Evolutionary conservation across 2,113 vertebrate genomes (phyloP).

Genomic region (Gambusia holbrooki): DNA sequence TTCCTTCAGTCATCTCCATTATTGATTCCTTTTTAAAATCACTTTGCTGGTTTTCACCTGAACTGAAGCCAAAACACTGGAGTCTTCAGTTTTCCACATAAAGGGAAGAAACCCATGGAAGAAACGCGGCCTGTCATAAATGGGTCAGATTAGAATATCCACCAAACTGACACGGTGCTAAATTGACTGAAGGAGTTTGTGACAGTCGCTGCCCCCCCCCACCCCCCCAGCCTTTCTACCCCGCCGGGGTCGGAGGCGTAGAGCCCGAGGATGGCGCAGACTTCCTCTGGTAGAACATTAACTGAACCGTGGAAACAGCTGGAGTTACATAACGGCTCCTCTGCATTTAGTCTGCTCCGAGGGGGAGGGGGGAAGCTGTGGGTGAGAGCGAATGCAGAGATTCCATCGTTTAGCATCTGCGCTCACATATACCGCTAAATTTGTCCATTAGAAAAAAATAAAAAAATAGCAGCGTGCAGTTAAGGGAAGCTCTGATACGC

Average conservation of each 20-base stretch:
- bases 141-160: conserved; percentile 39
- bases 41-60: neutral
- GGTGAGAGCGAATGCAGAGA: conserved; percentile 49
- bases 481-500: conserved; percentile 37
- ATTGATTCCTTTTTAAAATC: neutral
- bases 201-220: conserved; percentile 40
- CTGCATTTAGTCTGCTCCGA: conserved; percentile 49
- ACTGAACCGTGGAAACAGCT: conserved; percentile 62
- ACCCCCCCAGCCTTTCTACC: conserved; percentile 15
- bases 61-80: neutral
- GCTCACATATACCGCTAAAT: conserved; percentile 42
- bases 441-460: conserved; percentile 28
- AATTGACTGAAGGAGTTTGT: conserved; percentile 41
- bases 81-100: conserved; percentile 4
- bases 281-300: conserved; percentile 59
- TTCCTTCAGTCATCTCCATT: neutral
- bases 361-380: conserved; percentile 28
- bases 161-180: conserved; percentile 35
- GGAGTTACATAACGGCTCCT: conserved; percentile 68
- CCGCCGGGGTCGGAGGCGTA: conserved; percentile 44
- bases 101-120: conserved; percentile 6
- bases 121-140: conserved; percentile 13
- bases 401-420: conserved; percentile 30
- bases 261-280: conserved; percentile 32
- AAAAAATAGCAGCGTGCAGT: conserved; percentile 14